Evolutionary conservation across 2,113 vertebrate species (phyloP).

Genomic region (Saccopteryx bilineata): DNA sequence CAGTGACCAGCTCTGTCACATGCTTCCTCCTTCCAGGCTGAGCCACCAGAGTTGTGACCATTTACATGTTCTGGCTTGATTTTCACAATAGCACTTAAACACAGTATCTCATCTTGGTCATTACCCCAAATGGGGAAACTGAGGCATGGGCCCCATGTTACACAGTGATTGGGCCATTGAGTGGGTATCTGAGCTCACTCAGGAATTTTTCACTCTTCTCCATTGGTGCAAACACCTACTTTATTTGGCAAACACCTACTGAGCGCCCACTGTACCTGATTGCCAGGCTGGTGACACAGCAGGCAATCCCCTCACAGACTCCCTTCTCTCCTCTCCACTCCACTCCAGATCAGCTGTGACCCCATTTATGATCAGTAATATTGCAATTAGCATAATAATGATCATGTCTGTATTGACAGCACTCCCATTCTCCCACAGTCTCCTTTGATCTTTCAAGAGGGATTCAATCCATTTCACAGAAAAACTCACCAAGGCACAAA

Average conservation of each 20-base stretch:
- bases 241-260: not conserved
- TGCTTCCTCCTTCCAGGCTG: not conserved
- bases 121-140: not conserved
- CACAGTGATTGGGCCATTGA: not conserved
- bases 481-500: not conserved
- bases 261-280: not conserved
- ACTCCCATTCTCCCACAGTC: not conserved
- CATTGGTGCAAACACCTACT: no score
- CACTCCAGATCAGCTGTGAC: not conserved
- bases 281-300: not conserved
- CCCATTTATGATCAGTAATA: not conserved
- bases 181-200: not conserved
- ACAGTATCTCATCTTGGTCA: not conserved
- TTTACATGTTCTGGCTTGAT: not conserved
- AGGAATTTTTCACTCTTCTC: not conserved
- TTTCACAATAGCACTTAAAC: not conserved
- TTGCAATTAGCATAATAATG: conserved; percentile 40
- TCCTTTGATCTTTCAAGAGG: conserved; percentile 13
- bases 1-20: not conserved
- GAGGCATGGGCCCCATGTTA: not conserved
- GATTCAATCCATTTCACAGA: conserved; percentile 8
- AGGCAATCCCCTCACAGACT: no score
- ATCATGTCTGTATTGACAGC: not conserved
- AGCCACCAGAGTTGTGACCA: not conserved
- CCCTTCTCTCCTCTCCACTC: no score